phyloP scores from a whole-genome alignment of 2,888 invertebrate genomes.

The Zaprionus bogoriensis region DNA sequence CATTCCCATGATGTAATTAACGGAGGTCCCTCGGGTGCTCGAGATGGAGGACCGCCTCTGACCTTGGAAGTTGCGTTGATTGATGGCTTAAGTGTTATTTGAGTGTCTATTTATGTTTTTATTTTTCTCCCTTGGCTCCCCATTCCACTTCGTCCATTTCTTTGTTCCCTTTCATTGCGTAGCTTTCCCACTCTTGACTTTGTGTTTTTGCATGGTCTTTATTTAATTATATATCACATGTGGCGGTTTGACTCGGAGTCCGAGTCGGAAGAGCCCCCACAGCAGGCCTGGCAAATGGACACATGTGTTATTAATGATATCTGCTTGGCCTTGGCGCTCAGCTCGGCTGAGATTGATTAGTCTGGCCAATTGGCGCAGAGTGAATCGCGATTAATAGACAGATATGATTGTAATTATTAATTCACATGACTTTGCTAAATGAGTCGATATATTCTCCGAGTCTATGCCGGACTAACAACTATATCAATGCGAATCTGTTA shows the following conservation, averaged over 20 bases:
- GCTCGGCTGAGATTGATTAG: constrained; percentile 62
- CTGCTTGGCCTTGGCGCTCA: constrained; percentile 39
- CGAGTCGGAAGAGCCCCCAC: no score
- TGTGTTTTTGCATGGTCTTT: constrained; percentile 5
- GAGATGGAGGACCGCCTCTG: constrained; percentile 22
- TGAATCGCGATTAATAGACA: constrained; percentile 26
- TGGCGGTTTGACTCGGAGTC: not conserved
- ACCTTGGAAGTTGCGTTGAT: constrained; percentile 65
- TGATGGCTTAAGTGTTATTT: constrained; percentile 70
- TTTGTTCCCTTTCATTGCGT: constrained; percentile 12
- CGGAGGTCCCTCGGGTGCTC: constrained; percentile 11
- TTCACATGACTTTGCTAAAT: constrained; percentile 15
- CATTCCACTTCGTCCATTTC: constrained; percentile 2
- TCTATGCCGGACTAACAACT: not conserved
- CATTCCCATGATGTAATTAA: constrained; percentile 65
- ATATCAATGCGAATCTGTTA: not conserved
- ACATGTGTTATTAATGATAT: constrained; percentile 65
- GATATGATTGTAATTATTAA: constrained; percentile 26
- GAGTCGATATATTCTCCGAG: not conserved
- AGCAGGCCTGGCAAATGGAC: constrained; percentile 8
- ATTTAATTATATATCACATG: constrained; percentile 56
- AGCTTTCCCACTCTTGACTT: constrained; percentile 2
- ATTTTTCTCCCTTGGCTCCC: constrained; percentile 14
- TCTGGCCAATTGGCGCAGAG: constrained; percentile 1
- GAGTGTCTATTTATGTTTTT: constrained; percentile 56